Evolutionary conservation across 2,888 invertebrate genomes (phyloP).

Genomic region (Cryptocephalus primarius): DNA sequence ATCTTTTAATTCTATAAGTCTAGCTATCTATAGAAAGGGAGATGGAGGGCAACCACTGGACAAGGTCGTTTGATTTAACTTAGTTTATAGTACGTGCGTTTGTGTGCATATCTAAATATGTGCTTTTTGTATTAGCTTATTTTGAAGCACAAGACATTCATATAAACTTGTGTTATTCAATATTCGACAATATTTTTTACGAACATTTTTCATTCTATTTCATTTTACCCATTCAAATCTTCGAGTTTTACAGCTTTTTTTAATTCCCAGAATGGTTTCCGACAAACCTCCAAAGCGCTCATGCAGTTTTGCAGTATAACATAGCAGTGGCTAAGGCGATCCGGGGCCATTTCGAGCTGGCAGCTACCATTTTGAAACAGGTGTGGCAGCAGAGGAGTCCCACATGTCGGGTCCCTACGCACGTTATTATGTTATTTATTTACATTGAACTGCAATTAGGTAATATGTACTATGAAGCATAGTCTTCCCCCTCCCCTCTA

Average conservation of each 20-base stretch:
- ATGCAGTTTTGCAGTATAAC: slow-evolving; percentile 67
- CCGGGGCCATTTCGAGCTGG: slow-evolving; percentile 61
- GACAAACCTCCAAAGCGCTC: slow-evolving; percentile 50
- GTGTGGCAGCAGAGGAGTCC: slow-evolving; percentile 45
- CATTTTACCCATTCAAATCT: not conserved
- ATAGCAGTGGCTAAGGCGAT: slow-evolving; percentile 65
- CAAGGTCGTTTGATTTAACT: no score
- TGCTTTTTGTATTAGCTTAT: no score
- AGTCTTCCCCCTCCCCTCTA: no score
- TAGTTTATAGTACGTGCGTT: no score
- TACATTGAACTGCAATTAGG: slow-evolving; percentile 56
- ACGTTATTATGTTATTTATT: slow-evolving; percentile 52
- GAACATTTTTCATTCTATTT: no score
- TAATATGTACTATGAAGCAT: slow-evolving; percentile 22
- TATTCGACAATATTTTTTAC: no score
- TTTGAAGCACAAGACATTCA: no score
- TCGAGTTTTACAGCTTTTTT: slow-evolving; percentile 3
- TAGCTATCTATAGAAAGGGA: no score
- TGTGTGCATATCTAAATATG: no score
- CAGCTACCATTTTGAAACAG: slow-evolving; percentile 34
- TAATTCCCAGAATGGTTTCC: slow-evolving; percentile 48
- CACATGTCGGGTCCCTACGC: slow-evolving; percentile 44
- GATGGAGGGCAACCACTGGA: no score
- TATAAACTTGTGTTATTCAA: no score
- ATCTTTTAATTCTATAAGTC: no score